A percentile compares a stretch with the other conserved stretches of the same genome.
Evolutionary conservation across 2,797 vertebrate genomes (phyloP).

Genomic region (Sebastes cheni): DNA sequence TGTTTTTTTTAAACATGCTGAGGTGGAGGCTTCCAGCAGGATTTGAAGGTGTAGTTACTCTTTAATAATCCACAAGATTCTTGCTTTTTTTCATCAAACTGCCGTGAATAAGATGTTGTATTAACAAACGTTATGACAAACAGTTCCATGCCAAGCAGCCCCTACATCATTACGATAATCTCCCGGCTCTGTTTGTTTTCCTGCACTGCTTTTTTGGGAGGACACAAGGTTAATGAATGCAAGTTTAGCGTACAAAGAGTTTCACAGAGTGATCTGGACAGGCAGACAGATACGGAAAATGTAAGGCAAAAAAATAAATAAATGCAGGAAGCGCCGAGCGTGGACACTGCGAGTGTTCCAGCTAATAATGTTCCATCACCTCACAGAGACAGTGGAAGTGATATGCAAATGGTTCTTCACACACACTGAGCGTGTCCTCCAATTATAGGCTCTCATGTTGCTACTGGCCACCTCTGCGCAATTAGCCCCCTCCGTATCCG

Average conservation of each 20-base stretch:
- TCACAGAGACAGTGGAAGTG: conserved; percentile 68
- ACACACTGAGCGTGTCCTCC: conserved; percentile 69
- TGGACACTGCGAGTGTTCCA: conserved; percentile 54
- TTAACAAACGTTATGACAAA: background rate
- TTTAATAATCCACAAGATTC: background rate
- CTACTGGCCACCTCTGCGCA: conserved; percentile 72
- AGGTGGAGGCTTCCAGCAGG: background rate
- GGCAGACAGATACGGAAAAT: conserved; percentile 8
- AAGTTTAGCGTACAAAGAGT: background rate
- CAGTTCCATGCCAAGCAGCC: conserved; percentile 3
- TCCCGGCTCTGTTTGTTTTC: background rate
- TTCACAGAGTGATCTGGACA: background rate
- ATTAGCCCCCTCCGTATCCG: conserved; percentile 70
- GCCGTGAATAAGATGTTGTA: background rate
- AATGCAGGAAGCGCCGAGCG: conserved; percentile 27
- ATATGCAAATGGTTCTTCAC: conserved; percentile 76
- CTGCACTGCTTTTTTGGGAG: background rate
- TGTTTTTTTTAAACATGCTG: background rate
- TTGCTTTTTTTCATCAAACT: background rate
- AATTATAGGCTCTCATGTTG: conserved; percentile 76
- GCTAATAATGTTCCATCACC: conserved; percentile 67
- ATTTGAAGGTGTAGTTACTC: background rate
- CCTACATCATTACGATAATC: conserved; percentile 1
- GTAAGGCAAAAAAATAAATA: conserved; percentile 36
- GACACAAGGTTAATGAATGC: conserved; percentile 14